These are phyloP conservation scores for Pemphigus obesinymphae DNA, from an alignment of 1,140 invertebrate genomes.

Conservation along the genomic window DNA sequence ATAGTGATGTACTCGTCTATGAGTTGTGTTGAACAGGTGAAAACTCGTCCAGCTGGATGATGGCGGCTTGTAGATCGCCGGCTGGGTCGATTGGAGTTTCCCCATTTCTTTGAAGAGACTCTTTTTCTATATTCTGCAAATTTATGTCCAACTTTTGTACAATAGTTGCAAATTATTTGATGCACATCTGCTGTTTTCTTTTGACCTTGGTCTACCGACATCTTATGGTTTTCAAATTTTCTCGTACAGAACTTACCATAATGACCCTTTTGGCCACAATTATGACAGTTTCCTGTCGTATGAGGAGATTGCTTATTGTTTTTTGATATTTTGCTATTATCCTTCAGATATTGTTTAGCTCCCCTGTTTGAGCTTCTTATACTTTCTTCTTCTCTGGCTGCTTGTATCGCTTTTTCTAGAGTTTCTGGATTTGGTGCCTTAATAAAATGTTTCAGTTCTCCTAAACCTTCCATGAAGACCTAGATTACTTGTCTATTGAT, in stretches of 20 bases:
- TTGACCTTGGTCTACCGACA: not conserved
- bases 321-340: too few relatives aligned
- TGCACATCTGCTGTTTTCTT: not conserved
- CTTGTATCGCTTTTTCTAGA: not conserved
- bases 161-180: not conserved
- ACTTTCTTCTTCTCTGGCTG: not conserved
- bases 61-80: not conserved
- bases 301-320: not conserved
- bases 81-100: not conserved
- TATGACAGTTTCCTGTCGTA: not conserved
- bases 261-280: not conserved
- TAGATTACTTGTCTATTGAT: not conserved
- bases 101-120: not conserved
- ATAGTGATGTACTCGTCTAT: not conserved
- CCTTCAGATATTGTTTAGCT: too few relatives aligned
- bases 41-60: not conserved
- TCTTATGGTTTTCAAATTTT: too few relatives aligned
- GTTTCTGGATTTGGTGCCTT: not conserved
- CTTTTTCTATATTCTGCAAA: not conserved
- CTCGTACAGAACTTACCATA: not conserved
- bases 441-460: not conserved
- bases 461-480: conserved; percentile 14
- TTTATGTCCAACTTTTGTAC: not conserved
- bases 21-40: not conserved
- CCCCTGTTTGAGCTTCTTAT: not conserved